Base-by-base conservation (phyloP, 2,888 invertebrate species). In the Chrysolina haemoptera region DNA sequence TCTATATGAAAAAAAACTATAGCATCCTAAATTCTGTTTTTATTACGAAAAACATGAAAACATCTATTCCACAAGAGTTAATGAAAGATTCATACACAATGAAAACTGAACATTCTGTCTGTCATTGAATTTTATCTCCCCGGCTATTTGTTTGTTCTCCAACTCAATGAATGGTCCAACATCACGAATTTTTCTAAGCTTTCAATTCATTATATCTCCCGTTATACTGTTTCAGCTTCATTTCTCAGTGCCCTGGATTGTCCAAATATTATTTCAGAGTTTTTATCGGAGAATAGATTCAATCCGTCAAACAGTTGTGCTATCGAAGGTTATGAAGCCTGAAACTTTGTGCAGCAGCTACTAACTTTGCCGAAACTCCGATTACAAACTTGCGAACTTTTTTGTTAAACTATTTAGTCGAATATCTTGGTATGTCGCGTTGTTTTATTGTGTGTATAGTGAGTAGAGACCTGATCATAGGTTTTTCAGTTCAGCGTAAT, bases 321-420 rank as follows among this genome's bases (percentile, higher is more conserved):
- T 43, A 16, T 50, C 62, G 72, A 72, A 68, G 62, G 67, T 68
- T 70, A 70, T 63, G 50, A 53, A 63, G 41, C 10, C 48, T 14
- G 70, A 62, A 71, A 71, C 41, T 66, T 65, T 22, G 27, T 48
- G 41, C 18, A 62, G 59, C 63, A 62, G 59, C 63, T 68, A 18
- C 40, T 22, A 63, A 72, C 48, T 71, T 71, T 67, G 66, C 62
- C 50, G 40, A 48, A 71, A 71, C 71, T 67, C 14, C 71, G 71
- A 71, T 67, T 67, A 48, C 71, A 55, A 66, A 71, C 62, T 71
- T 71, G 43, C 50, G 41, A 72, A 72, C 63, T 72, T 72, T 68
- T 71, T 68, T 53, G 18, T 68, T 48, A 59, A 68, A 43, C 66
- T 50, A 71, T 63, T 68, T 40, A 46, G 48, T 71, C 67, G 62